Conservation (phyloP, 2,888 invertebrate species). For the Gerris lacustris region DNA sequence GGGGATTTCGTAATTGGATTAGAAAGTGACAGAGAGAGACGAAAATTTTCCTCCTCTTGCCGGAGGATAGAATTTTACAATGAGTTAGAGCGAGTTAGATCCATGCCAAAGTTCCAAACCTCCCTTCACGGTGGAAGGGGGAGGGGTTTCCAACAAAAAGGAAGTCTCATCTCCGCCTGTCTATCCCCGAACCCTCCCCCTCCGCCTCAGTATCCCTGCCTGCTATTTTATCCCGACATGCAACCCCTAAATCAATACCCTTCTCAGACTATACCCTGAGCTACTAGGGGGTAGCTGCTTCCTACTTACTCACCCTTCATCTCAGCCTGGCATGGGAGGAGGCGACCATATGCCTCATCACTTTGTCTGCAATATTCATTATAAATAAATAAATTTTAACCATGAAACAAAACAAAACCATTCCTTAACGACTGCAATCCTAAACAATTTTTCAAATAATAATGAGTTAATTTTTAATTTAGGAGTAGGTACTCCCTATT, state of each 20-base stretch:
- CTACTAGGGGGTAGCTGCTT: neutral
- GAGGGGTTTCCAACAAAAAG: constrained; percentile 17
- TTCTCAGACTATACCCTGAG: neutral
- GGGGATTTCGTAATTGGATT: neutral
- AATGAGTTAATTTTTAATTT: no score
- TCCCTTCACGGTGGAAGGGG: neutral
- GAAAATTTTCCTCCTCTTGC: constrained; percentile 28
- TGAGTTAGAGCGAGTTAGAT: constrained; percentile 1
- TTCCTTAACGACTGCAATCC: neutral
- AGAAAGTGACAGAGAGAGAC: constrained; percentile 33
- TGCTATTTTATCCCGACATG: neutral
- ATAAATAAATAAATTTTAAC: constrained; percentile 1
- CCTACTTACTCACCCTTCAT: neutral
- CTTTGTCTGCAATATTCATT: neutral
- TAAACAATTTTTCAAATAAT: no score
- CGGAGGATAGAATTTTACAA: neutral
- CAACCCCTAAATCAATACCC: constrained; percentile 3
- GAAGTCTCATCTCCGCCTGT: constrained; percentile 26
- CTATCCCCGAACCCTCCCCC: constrained; percentile 22
- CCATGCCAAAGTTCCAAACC: neutral
- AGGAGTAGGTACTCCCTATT: no score
- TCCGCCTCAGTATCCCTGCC: constrained; percentile 1
- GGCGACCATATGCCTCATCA: neutral
- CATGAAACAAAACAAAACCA: neutral
- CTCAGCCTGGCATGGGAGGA: neutral